phyloP scores from a whole-genome alignment of 2,113 vertebrate genomes.

The Menura novaehollandiae region DNA sequence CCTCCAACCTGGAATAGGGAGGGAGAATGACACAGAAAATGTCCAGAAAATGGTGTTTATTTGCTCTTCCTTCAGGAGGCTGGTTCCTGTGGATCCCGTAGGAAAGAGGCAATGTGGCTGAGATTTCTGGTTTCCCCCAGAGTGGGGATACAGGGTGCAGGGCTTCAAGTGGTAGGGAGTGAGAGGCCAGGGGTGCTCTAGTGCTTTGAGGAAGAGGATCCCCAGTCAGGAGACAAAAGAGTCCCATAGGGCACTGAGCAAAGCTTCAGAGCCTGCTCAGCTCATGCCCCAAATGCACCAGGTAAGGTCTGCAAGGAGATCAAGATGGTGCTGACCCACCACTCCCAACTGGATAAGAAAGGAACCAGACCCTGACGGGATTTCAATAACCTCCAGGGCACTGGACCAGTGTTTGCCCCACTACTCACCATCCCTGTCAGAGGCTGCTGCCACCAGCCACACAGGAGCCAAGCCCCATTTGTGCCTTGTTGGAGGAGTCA shows the following conservation, averaged over 20 bases:
- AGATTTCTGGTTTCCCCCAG: not conserved
- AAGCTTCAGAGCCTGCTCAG: not conserved
- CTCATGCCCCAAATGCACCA: not conserved
- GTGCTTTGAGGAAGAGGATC: not conserved
- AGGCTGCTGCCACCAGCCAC: not conserved
- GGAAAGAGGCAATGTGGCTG: not conserved
- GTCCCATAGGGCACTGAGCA: not conserved
- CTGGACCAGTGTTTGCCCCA: not conserved
- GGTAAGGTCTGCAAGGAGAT: not conserved
- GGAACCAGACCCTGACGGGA: not conserved
- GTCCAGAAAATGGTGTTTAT: not conserved
- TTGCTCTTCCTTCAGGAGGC: not conserved
- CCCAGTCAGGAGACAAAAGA: not conserved
- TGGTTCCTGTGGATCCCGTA: not conserved
- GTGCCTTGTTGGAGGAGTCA: not conserved
- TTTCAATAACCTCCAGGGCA: not conserved
- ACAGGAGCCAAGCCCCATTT: rapidly evolving
- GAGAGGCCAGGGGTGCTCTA: not conserved
- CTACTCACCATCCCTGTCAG: not conserved
- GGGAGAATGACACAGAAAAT: not conserved
- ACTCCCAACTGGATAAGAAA: not conserved
- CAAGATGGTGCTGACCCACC: not conserved
- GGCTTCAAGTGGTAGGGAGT: not conserved
- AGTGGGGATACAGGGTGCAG: not conserved
- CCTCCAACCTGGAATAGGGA: not conserved